Conservation (phyloP, 1,140 invertebrate genomes). For the Drosophila athabasca region DNA sequence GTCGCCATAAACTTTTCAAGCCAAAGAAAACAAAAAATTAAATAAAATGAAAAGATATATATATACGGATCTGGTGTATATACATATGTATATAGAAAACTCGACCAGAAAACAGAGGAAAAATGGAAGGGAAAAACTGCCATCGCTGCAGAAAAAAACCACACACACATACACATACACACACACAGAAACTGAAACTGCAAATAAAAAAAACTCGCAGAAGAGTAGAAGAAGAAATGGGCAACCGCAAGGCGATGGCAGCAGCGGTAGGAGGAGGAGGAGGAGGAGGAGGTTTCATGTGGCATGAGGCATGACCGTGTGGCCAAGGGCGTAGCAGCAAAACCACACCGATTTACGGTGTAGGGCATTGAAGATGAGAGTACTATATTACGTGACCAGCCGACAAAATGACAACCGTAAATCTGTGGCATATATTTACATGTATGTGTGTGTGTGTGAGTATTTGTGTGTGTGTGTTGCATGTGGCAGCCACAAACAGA, state of each 20-base stretch:
- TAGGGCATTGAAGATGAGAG: slow-evolving; percentile 36
- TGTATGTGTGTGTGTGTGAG: too few relatives aligned
- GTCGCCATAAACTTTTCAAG: slow-evolving; percentile 58
- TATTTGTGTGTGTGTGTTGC: slow-evolving; percentile 26
- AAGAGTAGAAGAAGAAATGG: slow-evolving; percentile 18
- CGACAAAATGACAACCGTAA: slow-evolving; percentile 75
- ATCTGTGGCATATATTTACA: slow-evolving; percentile 76
- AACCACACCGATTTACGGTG: slow-evolving; percentile 26
- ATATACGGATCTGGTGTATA: slow-evolving; percentile 10
- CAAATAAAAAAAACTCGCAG: slow-evolving; percentile 68
- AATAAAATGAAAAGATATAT: slow-evolving; percentile 17
- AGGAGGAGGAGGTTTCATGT: slow-evolving; percentile 1
- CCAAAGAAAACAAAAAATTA: slow-evolving; percentile 8
- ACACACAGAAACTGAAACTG: slow-evolving; percentile 47
- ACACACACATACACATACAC: too few relatives aligned
- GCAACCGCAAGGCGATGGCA: slow-evolving; percentile 40
- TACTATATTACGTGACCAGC: slow-evolving; percentile 73
- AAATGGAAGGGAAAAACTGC: slow-evolving; percentile 41
- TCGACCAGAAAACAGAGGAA: slow-evolving; percentile 50
- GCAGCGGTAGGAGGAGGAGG: slow-evolving; percentile 5
- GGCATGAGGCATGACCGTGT: slow-evolving; percentile 24
- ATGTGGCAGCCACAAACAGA: slow-evolving; percentile 44
- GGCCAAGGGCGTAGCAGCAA: slow-evolving; percentile 40
- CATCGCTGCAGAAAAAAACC: slow-evolving; percentile 62
- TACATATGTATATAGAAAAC: slow-evolving; percentile 34